Base-by-base conservation (phyloP, 1,140 invertebrate species). In the Anthonomus grandis region DNA sequence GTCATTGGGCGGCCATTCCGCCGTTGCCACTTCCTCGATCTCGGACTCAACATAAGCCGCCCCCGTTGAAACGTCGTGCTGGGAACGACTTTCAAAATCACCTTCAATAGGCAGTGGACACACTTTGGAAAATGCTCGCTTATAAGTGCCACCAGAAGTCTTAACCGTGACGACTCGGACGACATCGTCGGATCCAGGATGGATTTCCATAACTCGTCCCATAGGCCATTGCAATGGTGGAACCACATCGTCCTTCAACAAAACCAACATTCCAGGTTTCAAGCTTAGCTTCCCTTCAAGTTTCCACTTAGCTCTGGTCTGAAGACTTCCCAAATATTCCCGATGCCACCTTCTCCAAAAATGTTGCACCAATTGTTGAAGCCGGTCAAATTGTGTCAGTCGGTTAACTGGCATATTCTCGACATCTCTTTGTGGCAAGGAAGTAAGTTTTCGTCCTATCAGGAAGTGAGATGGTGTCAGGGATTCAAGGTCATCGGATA, bases 401-500 rank as follows among this genome's bases (percentile, higher is more conserved):
- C 51, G 49, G 47, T 64, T 66, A 13, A 36, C 25, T 12, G 54
- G 9, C 6, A 46, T 46, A 10, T 62, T 31, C 15, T 8, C 38
- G 1, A 69, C 8, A 24, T 69, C 64, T 18, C 61, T 62, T 53
- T 66, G 64, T 6, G 71, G 72, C 71, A 61, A 27, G 52, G 64
- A 48, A 36, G 57, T 56, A 66, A 73, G 36, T 62, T 68, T 57
- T 23, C 56, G 37, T 15, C 61, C 60, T 5, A 61, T 63, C 17
- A 73, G 51, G 55, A 74, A 73, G 59, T 75, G 72, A 4, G 64
- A 59, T 10, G 73, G 69, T 6, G 63, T 72, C 8, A 73, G 19
- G 0, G 63, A 48, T 22, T 36, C 15, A 34, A 60, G 41, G 42
- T 73, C 68, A 21, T 64, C 57, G 21, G 57, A 54, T 44, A 67